Evolutionary conservation across 2,888 invertebrate genomes (phyloP).

Genomic region (Nebria salina): DNA sequence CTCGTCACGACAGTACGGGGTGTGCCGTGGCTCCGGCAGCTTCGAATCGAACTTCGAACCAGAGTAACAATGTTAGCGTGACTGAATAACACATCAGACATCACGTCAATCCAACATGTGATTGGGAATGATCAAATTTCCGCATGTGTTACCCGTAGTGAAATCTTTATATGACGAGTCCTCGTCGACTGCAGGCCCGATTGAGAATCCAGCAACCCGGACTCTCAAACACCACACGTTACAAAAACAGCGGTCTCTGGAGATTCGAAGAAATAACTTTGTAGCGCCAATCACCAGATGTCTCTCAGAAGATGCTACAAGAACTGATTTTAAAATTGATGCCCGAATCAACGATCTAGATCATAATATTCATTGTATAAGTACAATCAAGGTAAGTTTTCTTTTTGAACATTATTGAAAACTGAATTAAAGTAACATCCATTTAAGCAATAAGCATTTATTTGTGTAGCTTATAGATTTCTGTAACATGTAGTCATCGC

Average conservation of each 20-base stretch:
- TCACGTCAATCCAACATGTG: constrained; percentile 24
- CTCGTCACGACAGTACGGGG: constrained; percentile 36
- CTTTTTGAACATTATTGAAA: no score
- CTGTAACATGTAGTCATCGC: no score
- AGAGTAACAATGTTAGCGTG: background rate
- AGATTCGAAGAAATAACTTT: constrained; percentile 26
- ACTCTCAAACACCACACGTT: constrained; percentile 10
- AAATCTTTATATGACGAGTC: constrained; percentile 48
- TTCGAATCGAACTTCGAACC: constrained; percentile 15
- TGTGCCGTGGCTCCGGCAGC: constrained; percentile 27
- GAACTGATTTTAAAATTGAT: constrained; percentile 8
- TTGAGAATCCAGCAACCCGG: background rate
- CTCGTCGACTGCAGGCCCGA: background rate
- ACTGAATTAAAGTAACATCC: no score
- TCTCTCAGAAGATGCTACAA: constrained; percentile 33
- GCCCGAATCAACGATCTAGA: background rate
- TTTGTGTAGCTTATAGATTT: no score
- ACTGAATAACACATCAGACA: constrained; percentile 6
- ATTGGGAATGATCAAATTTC: constrained; percentile 50
- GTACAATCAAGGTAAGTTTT: constrained; percentile 17
- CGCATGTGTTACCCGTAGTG: constrained; percentile 48
- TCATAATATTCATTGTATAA: background rate
- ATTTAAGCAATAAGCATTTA: no score
- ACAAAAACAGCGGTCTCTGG: constrained; percentile 34
- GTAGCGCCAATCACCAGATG: constrained; percentile 37